A percentile compares a stretch with the other conserved stretches of the same genome.
phyloP scores from a whole-genome alignment of 2,888 invertebrate species.

The Mesorhabditis sp. region DNA sequence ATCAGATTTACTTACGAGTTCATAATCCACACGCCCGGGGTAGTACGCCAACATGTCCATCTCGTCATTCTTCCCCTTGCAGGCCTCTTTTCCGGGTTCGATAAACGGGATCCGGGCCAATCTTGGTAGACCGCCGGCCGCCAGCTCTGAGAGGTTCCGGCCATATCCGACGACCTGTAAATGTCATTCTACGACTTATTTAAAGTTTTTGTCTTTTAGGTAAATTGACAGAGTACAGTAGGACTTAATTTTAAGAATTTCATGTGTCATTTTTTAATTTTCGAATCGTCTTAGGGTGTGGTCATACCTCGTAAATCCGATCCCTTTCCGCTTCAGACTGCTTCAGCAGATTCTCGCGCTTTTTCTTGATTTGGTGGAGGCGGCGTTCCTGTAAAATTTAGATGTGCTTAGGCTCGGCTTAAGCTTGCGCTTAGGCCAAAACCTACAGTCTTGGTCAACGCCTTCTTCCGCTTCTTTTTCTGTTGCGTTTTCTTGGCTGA shows the following conservation, averaged over 20 bases:
- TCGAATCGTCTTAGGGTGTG: too few species aligned
- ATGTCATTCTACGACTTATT: not conserved
- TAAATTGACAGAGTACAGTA: too few species aligned
- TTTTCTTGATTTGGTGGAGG: not conserved
- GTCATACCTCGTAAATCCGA: not conserved
- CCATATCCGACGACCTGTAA: constrained; percentile 6
- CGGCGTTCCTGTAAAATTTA: not conserved
- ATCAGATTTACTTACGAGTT: not conserved
- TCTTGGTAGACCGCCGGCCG: not conserved
- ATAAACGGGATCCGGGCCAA: not conserved
- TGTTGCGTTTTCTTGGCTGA: not conserved
- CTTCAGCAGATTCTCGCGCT: not conserved
- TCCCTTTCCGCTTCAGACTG: constrained; percentile 1
- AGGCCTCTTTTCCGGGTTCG: not conserved
- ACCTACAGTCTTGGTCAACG: not conserved
- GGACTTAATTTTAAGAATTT: too few species aligned
- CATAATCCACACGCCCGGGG: not conserved
- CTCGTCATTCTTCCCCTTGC: constrained; percentile 3
- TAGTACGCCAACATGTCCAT: constrained; percentile 4
- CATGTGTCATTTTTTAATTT: too few species aligned
- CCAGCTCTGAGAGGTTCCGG: not conserved
- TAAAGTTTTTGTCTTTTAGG: too few species aligned
- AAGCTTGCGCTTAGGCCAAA: not conserved
- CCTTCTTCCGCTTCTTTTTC: not conserved
- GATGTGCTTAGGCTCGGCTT: not conserved